Evolutionary conservation across 2,888 invertebrate species (phyloP), one percentile per base, ranked within the genome.

Genomic region (Orthosia gothica): DNA sequence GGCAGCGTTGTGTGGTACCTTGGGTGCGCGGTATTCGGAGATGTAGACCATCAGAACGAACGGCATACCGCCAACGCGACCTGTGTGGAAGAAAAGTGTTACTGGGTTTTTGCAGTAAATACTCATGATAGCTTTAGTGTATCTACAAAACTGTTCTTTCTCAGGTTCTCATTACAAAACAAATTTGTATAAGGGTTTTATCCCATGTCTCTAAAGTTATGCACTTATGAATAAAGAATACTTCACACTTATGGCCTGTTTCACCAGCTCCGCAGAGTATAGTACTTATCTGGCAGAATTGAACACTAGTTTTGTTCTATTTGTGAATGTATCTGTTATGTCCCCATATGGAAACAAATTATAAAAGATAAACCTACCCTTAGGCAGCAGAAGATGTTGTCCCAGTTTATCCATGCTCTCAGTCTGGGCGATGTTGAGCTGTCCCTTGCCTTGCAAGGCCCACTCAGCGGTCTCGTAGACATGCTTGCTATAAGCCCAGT

Each of bases 321-420:
- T 32, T 18, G 40, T 13, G 16, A 40, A 18, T 40, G 18, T 40
- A 20, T 40, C 32, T 32, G 12, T n/a, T n/a, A n/a, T n/a, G n/a
- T n/a, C 5, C 2, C 7, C 0, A 16, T 40, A 18, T 15, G 3
- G 5, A 0, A 58, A 26, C 26, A 15, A 32, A 1, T 26, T 5
- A 26, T n/a, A n/a, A 32, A 52, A 52, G 5, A 4, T 64, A 47
- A 54, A 26, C 82, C 13, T 81, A 95, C 97, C 98, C 92, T 97
- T 97, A 87, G 98, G 98, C 74, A 98, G 92, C 89, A 97, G 90
- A 70, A 98, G 93, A 83, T 97, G 97, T 70, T 97, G 96, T 18
- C 98, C 97, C 91, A 97, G 97, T 58, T 97, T 97, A 78, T 97
- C 97, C 85, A 97, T 95, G 61, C 95, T 94, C 89, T 97, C 94